A percentile compares a stretch with the other conserved stretches of the same genome.
Conservation (phyloP, 2,888 invertebrate genomes). For the Sphaeridia pumilis region DNA sequence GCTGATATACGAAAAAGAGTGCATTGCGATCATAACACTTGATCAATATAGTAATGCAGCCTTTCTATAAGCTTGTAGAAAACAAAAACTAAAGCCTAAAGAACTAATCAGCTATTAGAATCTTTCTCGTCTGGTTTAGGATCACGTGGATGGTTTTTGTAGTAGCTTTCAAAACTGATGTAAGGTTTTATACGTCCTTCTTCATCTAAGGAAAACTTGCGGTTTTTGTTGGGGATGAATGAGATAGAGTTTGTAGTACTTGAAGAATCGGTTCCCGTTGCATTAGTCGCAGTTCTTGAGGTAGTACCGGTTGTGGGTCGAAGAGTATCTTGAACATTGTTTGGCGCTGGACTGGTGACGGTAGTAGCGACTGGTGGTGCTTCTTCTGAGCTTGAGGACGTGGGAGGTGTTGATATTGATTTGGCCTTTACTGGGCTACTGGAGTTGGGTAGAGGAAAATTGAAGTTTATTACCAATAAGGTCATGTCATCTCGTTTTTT, state of each 20-base stretch:
- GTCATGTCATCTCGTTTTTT: conserved; percentile 70
- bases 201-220: conserved; percentile 45
- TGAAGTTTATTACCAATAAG: conserved; percentile 72
- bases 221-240: conserved; percentile 33
- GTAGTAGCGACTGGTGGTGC: too few species aligned
- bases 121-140: too few species aligned
- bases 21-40: too few species aligned
- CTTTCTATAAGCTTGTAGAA: too few species aligned
- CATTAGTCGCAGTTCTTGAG: conserved; percentile 24
- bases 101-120: too few species aligned
- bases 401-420: conserved; percentile 7
- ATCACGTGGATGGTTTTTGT: too few species aligned
- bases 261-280: too few species aligned
- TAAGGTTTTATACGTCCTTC: conserved; percentile 64
- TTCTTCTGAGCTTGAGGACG: too few species aligned
- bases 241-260: too few species aligned
- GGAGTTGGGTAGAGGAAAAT: conserved; percentile 59
- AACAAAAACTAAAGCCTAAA: too few species aligned
- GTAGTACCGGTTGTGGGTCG: conserved; percentile 13
- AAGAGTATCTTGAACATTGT: conserved; percentile 15
- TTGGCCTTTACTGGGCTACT: conserved; percentile 39
- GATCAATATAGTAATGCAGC: too few species aligned
- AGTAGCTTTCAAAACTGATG: conserved; percentile 73
- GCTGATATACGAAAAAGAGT: too few species aligned
- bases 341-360: conserved; percentile 9